Conservation (phyloP, 2,888 invertebrate species). For the Xestoiulus laeticollis region DNA sequence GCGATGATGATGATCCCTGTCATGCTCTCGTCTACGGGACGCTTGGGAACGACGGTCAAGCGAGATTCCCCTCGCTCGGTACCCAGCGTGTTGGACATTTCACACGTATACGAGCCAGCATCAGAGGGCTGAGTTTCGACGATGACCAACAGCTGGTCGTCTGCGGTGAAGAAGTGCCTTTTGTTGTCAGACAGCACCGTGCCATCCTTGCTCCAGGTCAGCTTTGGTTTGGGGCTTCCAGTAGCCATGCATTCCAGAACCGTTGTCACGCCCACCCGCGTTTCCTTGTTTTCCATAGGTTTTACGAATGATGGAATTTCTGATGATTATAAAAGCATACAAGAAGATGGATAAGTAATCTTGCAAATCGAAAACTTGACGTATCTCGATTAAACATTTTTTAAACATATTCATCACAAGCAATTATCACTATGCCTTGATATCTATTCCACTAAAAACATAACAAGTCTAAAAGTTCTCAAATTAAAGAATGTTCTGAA, state of each 20-base stretch:
- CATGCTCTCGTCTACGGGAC: slow-evolving; percentile 72
- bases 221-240: slow-evolving; percentile 82
- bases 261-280: slow-evolving; percentile 81
- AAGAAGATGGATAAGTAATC: background rate
- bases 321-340: slow-evolving; percentile 60
- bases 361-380: too few relatives aligned
- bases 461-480: too few relatives aligned
- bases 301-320: slow-evolving; percentile 88
- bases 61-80: slow-evolving; percentile 77
- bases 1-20: slow-evolving; percentile 90
- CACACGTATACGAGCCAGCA: slow-evolving; percentile 88
- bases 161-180: slow-evolving; percentile 85
- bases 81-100: slow-evolving; percentile 86
- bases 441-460: too few relatives aligned
- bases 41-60: slow-evolving; percentile 73
- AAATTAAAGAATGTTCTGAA: too few relatives aligned
- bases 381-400: too few relatives aligned
- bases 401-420: too few relatives aligned
- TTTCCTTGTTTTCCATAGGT: slow-evolving; percentile 85
- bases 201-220: slow-evolving; percentile 88
- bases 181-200: slow-evolving; percentile 76
- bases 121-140: slow-evolving; percentile 80
- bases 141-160: slow-evolving; percentile 87
- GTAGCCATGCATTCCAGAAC: slow-evolving; percentile 88
- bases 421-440: too few relatives aligned